These are phyloP conservation scores for Condylostylus longicornis DNA, from an alignment of 1,140 invertebrate genomes.

Conservation along the genomic window DNA sequence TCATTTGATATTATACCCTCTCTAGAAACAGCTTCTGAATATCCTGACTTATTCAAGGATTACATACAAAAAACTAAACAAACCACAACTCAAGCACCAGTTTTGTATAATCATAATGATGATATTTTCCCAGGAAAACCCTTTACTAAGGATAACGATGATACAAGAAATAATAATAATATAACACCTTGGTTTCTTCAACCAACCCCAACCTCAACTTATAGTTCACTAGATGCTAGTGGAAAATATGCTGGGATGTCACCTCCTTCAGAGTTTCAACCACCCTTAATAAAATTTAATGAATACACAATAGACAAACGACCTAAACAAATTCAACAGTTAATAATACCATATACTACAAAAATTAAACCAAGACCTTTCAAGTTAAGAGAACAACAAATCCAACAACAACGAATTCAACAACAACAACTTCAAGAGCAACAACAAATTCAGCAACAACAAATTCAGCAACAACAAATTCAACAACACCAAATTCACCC, in stretches of 20 bases:
- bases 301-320: conserved; percentile 16
- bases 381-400: conserved; percentile 20
- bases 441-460: no score
- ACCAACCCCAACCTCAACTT: conserved; percentile 26
- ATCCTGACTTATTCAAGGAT: not conserved
- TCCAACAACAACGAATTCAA: conserved; percentile 18
- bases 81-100: conserved; percentile 24
- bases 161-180: conserved; percentile 6
- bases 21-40: not conserved
- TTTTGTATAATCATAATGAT: no score
- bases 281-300: conserved; percentile 15
- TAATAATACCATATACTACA: conserved; percentile 60
- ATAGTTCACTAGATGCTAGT: conserved; percentile 24
- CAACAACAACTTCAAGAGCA: conserved; percentile 22
- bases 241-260: conserved; percentile 26
- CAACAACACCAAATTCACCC: no score
- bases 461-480: no score
- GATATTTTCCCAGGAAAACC: conserved; percentile 15
- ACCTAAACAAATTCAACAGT: conserved; percentile 47
- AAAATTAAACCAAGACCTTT: conserved; percentile 44
- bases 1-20: not conserved
- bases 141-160: conserved; percentile 23
- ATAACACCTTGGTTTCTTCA: conserved; percentile 16
- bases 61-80: conserved; percentile 21
- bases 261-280: conserved; percentile 20